These are phyloP conservation scores for Sycophila sp. DNA, from an alignment of 1,140 invertebrate species.

Conservation along the genomic window DNA sequence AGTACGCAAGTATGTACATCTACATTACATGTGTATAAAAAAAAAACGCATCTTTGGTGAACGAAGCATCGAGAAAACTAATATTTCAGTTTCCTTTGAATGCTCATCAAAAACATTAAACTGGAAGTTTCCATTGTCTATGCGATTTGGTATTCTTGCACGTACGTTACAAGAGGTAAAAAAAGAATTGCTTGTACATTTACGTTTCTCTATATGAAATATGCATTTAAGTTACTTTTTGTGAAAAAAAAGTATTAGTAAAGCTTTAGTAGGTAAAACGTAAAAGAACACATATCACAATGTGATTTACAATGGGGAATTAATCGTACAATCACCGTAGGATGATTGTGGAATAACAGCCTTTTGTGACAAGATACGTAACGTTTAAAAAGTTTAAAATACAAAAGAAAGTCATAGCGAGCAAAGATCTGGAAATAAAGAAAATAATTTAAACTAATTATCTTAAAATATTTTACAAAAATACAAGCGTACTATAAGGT, in stretches of 20 bases:
- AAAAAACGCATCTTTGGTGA: conserved; percentile 55
- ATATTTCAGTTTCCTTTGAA: too few species aligned
- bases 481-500: conserved; percentile 3
- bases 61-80: conserved; percentile 47
- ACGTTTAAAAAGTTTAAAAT: conserved; percentile 11
- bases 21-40: too few species aligned
- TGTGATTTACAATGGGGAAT: conserved; percentile 31
- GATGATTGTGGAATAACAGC: conserved; percentile 56
- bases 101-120: conserved; percentile 8
- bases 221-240: conserved; percentile 17
- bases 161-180: conserved; percentile 37
- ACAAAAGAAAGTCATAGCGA: background rate
- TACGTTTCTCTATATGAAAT: conserved; percentile 23
- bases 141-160: conserved; percentile 60
- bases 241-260: conserved; percentile 17
- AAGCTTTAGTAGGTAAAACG: conserved; percentile 36
- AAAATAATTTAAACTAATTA: conserved; percentile 13
- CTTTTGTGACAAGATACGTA: conserved; percentile 43
- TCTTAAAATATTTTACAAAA: conserved; percentile 8
- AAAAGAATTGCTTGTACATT: conserved; percentile 29
- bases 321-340: conserved; percentile 41
- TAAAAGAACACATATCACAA: conserved; percentile 42
- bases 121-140: conserved; percentile 35
- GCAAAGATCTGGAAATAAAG: background rate
- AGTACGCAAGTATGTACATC: too few species aligned